Conservation (phyloP, 2,797 vertebrate genomes). For the Cetoscarus ocellatus region DNA sequence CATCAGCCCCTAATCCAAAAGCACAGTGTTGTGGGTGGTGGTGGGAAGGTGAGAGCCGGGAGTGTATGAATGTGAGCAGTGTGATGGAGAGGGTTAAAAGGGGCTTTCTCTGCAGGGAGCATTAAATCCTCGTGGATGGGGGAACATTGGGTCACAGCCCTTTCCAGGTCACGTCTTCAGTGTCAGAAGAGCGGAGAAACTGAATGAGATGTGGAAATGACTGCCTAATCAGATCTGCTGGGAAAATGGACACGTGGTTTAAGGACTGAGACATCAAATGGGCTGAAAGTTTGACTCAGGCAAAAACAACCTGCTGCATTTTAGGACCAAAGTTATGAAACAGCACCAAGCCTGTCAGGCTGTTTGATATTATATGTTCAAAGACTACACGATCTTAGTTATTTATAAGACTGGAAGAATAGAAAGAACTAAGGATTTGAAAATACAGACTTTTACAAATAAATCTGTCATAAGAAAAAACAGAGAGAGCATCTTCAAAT, state of each 20-base stretch:
- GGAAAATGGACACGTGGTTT: slow-evolving; percentile 7
- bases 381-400: too few species aligned
- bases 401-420: too few species aligned
- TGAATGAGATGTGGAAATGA: slow-evolving; percentile 43
- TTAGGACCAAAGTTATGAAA: not conserved
- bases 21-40: slow-evolving; percentile 13
- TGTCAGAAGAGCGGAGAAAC: slow-evolving; percentile 30
- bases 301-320: not conserved
- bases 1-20: slow-evolving; percentile 65
- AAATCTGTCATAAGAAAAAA: too few species aligned
- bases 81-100: slow-evolving; percentile 12
- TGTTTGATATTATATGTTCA: too few species aligned
- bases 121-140: slow-evolving; percentile 44
- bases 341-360: too few species aligned
- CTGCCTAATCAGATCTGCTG: slow-evolving; percentile 16
- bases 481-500: too few species aligned
- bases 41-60: slow-evolving; percentile 29
- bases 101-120: slow-evolving; percentile 54
- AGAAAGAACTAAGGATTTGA: too few species aligned
- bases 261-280: not conserved
- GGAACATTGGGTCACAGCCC: slow-evolving; percentile 53
- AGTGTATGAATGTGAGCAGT: slow-evolving; percentile 8
- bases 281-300: slow-evolving; percentile 15
- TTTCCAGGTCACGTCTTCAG: slow-evolving; percentile 67
- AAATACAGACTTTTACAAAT: too few species aligned